Conservation (phyloP, 2,888 invertebrate species). For the Ophonus ardosiacus region DNA sequence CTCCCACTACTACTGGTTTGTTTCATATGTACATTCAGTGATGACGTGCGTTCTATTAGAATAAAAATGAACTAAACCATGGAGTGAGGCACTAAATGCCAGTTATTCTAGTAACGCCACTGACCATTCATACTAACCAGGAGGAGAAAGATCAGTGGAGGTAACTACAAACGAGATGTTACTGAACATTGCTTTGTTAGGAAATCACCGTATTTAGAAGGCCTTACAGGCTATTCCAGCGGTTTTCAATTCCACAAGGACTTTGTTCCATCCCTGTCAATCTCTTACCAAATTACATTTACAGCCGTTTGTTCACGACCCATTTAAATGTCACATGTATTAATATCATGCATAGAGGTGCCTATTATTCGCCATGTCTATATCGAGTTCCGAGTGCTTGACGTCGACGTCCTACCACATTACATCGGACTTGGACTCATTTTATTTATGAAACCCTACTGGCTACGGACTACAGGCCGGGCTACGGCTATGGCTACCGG, state of each 20-base stretch:
- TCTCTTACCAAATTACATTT: slow-evolving; percentile 28
- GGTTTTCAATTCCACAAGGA: slow-evolving; percentile 16
- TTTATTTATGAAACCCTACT: not conserved
- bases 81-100: too few species aligned
- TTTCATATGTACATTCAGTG: too few species aligned
- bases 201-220: slow-evolving; percentile 12
- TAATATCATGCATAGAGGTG: not conserved
- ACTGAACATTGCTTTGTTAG: slow-evolving; percentile 20
- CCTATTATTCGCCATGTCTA: not conserved
- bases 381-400: not conserved
- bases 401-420: not conserved
- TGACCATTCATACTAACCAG: not conserved
- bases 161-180: slow-evolving; percentile 4
- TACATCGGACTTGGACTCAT: not conserved
- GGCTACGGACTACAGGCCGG: not conserved
- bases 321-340: slow-evolving; percentile 16
- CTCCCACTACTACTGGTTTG: too few species aligned
- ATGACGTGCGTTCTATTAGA: too few species aligned
- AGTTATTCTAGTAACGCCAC: too few species aligned
- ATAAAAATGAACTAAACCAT: too few species aligned
- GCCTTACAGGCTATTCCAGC: slow-evolving; percentile 18
- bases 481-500: too few species aligned
- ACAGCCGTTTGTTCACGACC: not conserved
- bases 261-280: slow-evolving; percentile 2
- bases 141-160: not conserved